Evolutionary conservation across 2,113 vertebrate genomes (phyloP).

Genomic region (Microcebus ravelobensis): DNA sequence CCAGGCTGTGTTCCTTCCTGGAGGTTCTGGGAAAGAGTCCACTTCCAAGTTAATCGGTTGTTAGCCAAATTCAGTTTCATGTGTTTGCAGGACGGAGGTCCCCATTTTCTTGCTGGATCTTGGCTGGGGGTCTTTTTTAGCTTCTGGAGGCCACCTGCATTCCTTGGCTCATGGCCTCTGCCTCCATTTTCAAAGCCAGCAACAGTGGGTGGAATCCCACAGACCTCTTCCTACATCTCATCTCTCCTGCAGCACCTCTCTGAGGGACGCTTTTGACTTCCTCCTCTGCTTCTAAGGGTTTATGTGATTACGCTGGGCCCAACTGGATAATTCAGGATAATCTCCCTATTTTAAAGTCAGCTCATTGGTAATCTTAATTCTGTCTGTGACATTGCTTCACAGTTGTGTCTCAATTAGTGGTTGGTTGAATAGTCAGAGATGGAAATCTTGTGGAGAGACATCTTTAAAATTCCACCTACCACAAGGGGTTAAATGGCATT

Average conservation of each 20-base stretch:
- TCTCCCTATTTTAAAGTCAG: neutral
- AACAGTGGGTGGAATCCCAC: neutral
- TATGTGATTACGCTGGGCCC: neutral
- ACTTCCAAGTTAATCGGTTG: neutral
- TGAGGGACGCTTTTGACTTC: neutral
- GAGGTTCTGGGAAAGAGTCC: neutral
- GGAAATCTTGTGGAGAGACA: neutral
- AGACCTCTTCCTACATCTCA: neutral
- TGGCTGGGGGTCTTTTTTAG: neutral
- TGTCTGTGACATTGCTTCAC: neutral
- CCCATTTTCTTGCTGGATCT: neutral
- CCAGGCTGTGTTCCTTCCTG: neutral
- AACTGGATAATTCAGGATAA: neutral
- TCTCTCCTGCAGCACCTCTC: neutral
- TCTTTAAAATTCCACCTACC: neutral
- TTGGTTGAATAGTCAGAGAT: neutral
- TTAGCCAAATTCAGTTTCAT: neutral
- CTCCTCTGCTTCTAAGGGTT: neutral
- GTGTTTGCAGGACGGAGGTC: neutral
- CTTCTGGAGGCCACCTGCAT: neutral
- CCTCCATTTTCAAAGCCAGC: neutral
- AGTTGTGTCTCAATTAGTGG: neutral
- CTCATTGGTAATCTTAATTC: neutral
- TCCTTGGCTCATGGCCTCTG: neutral
- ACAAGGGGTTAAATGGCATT: neutral